These are phyloP conservation scores for Dendronephthya gigantea DNA, from an alignment of 64 coral and sea anemone species.

Conservation along the genomic window DNA sequence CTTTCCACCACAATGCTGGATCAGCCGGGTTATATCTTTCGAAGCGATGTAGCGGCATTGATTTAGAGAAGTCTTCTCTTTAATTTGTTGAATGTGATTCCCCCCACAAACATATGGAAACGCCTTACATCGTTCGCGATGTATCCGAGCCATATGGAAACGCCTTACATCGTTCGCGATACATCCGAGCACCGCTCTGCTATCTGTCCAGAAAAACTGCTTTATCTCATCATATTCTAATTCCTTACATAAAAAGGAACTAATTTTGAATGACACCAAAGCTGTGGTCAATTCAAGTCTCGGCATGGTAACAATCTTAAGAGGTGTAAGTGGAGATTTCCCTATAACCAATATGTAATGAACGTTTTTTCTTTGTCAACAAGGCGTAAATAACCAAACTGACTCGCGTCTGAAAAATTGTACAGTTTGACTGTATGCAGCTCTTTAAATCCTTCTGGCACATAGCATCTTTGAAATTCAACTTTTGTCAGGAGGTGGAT, in stretches of 20 bases:
- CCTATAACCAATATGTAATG: conserved; percentile 24
- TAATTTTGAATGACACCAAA: conserved; percentile 7
- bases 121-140: background rate
- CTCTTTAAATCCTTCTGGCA: conserved; percentile 22
- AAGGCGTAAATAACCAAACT: conserved; percentile 8
- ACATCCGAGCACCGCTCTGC: background rate
- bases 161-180: background rate
- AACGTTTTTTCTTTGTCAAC: background rate
- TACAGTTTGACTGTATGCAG: conserved; percentile 14
- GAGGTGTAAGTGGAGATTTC: background rate
- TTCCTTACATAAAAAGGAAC: background rate
- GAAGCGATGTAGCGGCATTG: conserved; percentile 9
- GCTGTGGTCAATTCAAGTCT: conserved; percentile 11
- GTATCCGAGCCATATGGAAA: background rate
- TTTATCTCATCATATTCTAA: background rate
- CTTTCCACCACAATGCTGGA: conserved; percentile 1
- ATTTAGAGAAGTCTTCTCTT: background rate
- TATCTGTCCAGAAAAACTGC: background rate
- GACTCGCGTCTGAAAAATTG: conserved; percentile 26
- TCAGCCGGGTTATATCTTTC: conserved; percentile 13
- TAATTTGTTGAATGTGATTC: conserved; percentile 38
- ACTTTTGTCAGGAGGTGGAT: conserved; percentile 5
- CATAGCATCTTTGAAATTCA: conserved; percentile 19
- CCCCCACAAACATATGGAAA: conserved; percentile 20
- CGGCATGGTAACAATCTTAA: background rate